phyloP scores from a whole-genome alignment of 37 sponge, comb jelly and placozoan genomes.

The Hormiphora californensis region DNA sequence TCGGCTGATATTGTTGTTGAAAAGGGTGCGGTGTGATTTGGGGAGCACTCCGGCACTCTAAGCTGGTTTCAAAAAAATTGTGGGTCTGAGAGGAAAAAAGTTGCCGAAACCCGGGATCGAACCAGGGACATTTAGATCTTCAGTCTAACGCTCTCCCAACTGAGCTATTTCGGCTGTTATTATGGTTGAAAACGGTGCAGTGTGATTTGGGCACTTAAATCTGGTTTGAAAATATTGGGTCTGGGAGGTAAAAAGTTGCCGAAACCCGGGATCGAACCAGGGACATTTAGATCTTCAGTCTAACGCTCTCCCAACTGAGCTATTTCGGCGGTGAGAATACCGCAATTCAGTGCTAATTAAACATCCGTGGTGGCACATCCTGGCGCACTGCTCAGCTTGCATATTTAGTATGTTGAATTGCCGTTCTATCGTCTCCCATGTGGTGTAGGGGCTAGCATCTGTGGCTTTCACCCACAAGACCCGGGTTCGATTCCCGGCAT shows the following conservation, averaged over 20 bases:
- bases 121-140: too few species aligned
- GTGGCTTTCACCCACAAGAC: slow-evolving; percentile 57
- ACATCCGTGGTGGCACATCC: too few species aligned
- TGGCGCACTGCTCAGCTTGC: too few species aligned
- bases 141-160: slow-evolving; percentile 62
- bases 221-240: too few species aligned
- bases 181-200: neutral
- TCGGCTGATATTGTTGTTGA: neutral
- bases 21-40: neutral
- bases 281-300: slow-evolving; percentile 82
- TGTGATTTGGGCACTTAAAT: too few species aligned
- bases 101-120: too few species aligned
- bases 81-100: slow-evolving; percentile 59
- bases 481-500: slow-evolving; percentile 56
- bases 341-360: too few species aligned
- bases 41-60: too few species aligned
- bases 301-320: slow-evolving; percentile 84
- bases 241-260: slow-evolving; percentile 62
- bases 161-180: neutral
- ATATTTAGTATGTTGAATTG: neutral
- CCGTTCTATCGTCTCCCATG: neutral
- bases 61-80: too few species aligned
- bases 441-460: slow-evolving; percentile 57
- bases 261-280: slow-evolving; percentile 77
- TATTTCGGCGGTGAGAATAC: slow-evolving; percentile 61